Evolutionary conservation across 2,888 invertebrate species (phyloP).

Genomic region (Oligia latruncula): DNA sequence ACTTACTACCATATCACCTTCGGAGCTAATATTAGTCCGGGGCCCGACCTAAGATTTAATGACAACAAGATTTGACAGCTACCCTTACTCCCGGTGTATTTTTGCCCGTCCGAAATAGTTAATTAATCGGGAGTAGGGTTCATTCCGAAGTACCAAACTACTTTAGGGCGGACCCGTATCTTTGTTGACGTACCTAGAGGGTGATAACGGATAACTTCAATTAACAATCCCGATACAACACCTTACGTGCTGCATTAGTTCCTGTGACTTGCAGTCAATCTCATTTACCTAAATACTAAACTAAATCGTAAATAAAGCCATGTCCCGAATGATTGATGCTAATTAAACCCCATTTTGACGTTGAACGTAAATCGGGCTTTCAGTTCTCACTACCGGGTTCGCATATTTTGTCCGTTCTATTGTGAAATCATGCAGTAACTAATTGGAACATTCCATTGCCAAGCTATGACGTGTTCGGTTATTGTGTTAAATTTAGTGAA

Average conservation of each 20-base stretch:
- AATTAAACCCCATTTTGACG: slow-evolving; percentile 68
- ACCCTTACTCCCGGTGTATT: too few species aligned
- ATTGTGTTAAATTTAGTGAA: slow-evolving; percentile 14
- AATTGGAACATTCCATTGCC: slow-evolving; percentile 56
- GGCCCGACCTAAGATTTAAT: too few species aligned
- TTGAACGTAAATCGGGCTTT: slow-evolving; percentile 57
- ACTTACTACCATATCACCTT: too few species aligned
- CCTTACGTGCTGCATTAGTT: background rate
- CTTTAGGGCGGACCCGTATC: background rate
- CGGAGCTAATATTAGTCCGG: too few species aligned
- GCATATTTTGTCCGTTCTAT: slow-evolving; percentile 51
- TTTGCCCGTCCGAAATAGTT: background rate
- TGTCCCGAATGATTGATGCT: slow-evolving; percentile 57
- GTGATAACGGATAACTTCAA: background rate
- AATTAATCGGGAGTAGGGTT: background rate
- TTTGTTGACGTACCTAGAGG: background rate
- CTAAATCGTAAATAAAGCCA: slow-evolving; percentile 46
- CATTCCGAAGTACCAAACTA: background rate
- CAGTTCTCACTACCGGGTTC: slow-evolving; percentile 30
- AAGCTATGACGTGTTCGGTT: slow-evolving; percentile 33
- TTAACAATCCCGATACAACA: background rate
- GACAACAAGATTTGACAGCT: too few species aligned
- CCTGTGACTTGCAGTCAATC: slow-evolving; percentile 11
- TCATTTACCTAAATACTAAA: slow-evolving; percentile 19
- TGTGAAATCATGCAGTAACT: slow-evolving; percentile 63